Evolutionary conservation across 2,888 invertebrate species (phyloP), one percentile per base, ranked within the genome.

Genomic region (Andrena trimmerana): DNA sequence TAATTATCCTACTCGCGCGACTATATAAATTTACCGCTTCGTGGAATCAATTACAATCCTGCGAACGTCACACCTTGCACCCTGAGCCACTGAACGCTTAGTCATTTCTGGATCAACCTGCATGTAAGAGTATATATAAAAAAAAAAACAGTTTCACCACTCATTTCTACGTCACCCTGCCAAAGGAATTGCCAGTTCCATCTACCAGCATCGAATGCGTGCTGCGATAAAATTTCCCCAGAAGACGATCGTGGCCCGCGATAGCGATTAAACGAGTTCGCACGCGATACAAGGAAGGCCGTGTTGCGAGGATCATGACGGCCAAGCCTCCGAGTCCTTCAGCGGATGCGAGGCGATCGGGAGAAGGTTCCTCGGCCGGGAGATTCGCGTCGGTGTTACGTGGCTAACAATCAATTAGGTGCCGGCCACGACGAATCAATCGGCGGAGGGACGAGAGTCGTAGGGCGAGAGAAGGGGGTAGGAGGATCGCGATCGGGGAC

Each of bases 351-450:
- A 50, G 75, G 59, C 52, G 48, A 75, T 81, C 68, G 75, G 16
- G 78, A 20, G 36, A 59, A 63, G 50, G n/a, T 59, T 48, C 59
- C 42, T 57, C 59, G 59, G 24, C 7, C 36, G 33, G 36, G 52
- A 54, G 33, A 70, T 27, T 20, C 6, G 10, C 20, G 54, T 54
- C 65, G 71, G 81, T 60, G 81, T 74, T 74, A 73, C 69, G 60
- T 52, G 67, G 63, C 75, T 78, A 86, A 83, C 75, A 60, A 77
- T 72, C 83, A 77, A 89, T 85, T 81, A 81, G 82, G 72, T 78
- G 68, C 59, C 20, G 71, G 52, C 36, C 78, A 68, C 79, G 75
- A 88, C 85, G 85, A 88, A 90, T 88, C 90, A 87, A 90, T 90
- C 83, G 84, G 54, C 57, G 33, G 48, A 36, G 73, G 48, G 59